Percentiles rank a stretch among this genome's conserved stretches.
These are phyloP conservation scores for Lithobius niger DNA, from an alignment of 1,140 invertebrate species.

Conservation along the genomic window DNA sequence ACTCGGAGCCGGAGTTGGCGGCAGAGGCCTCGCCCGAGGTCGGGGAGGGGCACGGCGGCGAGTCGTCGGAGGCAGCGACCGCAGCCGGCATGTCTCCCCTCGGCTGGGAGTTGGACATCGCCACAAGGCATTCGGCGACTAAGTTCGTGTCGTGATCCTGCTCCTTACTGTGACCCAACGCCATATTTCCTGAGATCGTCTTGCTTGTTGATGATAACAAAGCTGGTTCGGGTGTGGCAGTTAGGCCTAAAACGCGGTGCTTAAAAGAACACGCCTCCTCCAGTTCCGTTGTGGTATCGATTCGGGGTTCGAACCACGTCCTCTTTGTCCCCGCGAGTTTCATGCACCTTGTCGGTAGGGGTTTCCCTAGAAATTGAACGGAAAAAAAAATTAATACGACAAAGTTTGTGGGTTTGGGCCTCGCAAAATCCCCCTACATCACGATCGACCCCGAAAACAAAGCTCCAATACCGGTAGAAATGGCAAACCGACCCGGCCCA, in stretches of 20 bases:
- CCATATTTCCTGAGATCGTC: neutral
- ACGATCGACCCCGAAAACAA: neutral
- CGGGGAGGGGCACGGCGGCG: slow-evolving; percentile 11
- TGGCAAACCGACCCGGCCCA: neutral
- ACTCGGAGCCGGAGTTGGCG: slow-evolving; percentile 16
- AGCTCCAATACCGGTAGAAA: neutral
- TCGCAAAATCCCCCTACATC: neutral
- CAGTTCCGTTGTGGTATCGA: neutral
- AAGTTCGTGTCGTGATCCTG: slow-evolving; percentile 38
- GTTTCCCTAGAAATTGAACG: neutral
- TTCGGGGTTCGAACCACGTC: neutral
- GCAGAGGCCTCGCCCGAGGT: slow-evolving; percentile 22
- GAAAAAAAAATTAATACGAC: neutral
- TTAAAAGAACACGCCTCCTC: neutral
- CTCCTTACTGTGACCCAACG: neutral
- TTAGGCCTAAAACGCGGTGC: neutral
- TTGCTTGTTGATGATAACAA: neutral
- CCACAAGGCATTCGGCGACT: slow-evolving; percentile 44
- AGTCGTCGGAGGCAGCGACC: neutral
- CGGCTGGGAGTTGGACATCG: slow-evolving; percentile 35
- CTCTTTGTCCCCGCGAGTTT: neutral
- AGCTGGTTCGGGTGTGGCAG: neutral
- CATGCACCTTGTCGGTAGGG: too few relatives aligned
- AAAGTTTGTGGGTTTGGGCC: too few relatives aligned
- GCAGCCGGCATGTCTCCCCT: neutral